Evolutionary conservation across 1,140 invertebrate species (phyloP), one percentile per base, ranked within the genome.

Genomic region (Bombus pascuorum): DNA sequence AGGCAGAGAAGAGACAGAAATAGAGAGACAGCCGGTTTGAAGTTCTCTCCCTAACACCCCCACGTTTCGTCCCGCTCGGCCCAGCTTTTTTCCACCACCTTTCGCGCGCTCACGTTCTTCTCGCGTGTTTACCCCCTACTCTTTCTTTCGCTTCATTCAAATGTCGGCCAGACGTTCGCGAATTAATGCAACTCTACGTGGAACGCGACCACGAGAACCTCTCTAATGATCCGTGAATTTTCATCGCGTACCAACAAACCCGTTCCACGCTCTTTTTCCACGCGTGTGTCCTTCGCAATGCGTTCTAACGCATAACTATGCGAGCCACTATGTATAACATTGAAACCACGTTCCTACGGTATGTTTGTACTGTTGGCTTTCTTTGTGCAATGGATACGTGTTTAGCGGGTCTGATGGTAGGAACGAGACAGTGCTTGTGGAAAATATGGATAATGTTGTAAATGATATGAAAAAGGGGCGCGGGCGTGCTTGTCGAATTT

Each of bases 151-250:
- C 65, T 59, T 86, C 87, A 73, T 86, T 86, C 83, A 65, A 89
- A 86, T 86, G 87, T 86, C 81, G 87, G 84, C 71, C 84, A 89
- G 88, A 86, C 84, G 72, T 86, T 88, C 79, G 83, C 59, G 78
- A 76, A 88, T 86, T 88, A 82, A 86, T 89, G 70, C 87, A 81
- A 88, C 87, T 74, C 39, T 47, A 44, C 39, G 22, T 53, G 47
- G 6, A 53, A 53, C 47, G 47, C 47, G 18, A 53, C 47, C 47
- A 53, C 32, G 39, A n/a, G 32, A 71, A 68, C 65, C n/a, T 28
- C 39, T 34, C 66, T 57, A 84, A 84, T 59, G 74, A 79, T 70
- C 47, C 62, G 62, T 28, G 44, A 83, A 47, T 78, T 59, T 78
- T 32, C 37, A 62, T 65, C 32, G 47, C 12, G 32, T 25, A 9